A percentile compares a stretch with the other conserved stretches of the same genome.
Conservation (phyloP, 2,888 invertebrate species). For the Trypoxylon attenuatum region DNA sequence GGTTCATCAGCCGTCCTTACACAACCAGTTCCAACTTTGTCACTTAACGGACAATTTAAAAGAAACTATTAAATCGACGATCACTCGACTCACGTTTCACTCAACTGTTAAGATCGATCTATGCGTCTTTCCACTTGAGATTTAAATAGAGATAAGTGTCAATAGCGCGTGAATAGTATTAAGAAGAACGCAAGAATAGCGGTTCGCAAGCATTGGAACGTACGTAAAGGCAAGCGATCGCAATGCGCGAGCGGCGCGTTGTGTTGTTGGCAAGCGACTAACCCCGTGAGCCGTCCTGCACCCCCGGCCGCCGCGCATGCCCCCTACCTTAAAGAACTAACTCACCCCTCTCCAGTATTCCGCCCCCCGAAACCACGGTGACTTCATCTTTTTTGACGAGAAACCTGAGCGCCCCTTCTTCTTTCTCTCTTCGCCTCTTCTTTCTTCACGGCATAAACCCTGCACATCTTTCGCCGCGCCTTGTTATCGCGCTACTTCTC, state of each 20-base stretch:
- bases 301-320: conserved; percentile 71
- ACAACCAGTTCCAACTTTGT: too few relatives aligned
- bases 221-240: conserved; percentile 29
- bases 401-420: conserved; percentile 23
- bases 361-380: conserved; percentile 55
- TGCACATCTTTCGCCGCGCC: background rate
- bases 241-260: conserved; percentile 59
- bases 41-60: too few relatives aligned
- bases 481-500: background rate
- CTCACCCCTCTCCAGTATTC: conserved; percentile 33
- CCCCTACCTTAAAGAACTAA: conserved; percentile 54
- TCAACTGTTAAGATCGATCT: too few relatives aligned
- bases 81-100: too few relatives aligned
- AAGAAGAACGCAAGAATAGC: background rate
- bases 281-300: conserved; percentile 65
- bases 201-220: conserved; percentile 2
- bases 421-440: background rate
- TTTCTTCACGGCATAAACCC: background rate
- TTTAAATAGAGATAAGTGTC: too few relatives aligned
- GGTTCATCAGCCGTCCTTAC: too few relatives aligned
- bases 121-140: too few relatives aligned
- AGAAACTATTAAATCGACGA: too few relatives aligned
- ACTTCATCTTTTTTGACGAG: conserved; percentile 62
- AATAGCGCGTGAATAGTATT: too few relatives aligned
- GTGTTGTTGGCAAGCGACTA: conserved; percentile 71